A percentile compares a stretch with the other conserved stretches of the same genome.
These are phyloP conservation scores for Cordilura impudica DNA, from an alignment of 2,888 invertebrate species.

Conservation along the genomic window DNA sequence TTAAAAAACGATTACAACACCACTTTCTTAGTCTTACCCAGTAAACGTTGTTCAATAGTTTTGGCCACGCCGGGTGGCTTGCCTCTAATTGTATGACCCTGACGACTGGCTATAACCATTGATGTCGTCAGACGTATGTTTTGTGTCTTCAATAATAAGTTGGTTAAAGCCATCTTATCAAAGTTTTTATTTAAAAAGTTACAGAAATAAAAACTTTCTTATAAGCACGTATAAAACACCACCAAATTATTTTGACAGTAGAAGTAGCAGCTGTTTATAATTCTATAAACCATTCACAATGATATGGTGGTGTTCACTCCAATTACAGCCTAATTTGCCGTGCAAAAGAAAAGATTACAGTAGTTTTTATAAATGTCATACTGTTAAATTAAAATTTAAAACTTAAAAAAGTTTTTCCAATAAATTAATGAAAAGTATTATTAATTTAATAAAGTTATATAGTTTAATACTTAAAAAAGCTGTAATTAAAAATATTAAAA, in stretches of 20 bases:
- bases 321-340: neutral
- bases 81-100: constrained; percentile 83
- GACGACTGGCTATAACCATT: constrained; percentile 63
- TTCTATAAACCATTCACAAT: neutral
- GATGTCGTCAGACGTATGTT: constrained; percentile 63
- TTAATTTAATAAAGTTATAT: no score
- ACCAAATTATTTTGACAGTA: neutral
- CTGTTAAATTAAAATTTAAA: no score
- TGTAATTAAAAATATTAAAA: no score
- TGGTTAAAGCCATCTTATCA: constrained; percentile 69
- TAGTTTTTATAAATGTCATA: no score
- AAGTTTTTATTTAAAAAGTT: constrained; percentile 13
- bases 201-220: neutral
- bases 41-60: constrained; percentile 83
- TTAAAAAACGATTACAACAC: constrained; percentile 68
- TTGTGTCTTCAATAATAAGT: constrained; percentile 70
- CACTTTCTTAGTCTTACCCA: constrained; percentile 79
- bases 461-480: no score
- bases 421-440: no score
- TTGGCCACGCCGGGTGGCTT: constrained; percentile 85
- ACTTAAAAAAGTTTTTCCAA: no score
- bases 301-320: neutral
- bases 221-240: neutral
- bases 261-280: neutral
- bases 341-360: neutral